These are phyloP conservation scores for Maccullochella peelii DNA, from an alignment of 2,113 vertebrate species.

Conservation along the genomic window DNA sequence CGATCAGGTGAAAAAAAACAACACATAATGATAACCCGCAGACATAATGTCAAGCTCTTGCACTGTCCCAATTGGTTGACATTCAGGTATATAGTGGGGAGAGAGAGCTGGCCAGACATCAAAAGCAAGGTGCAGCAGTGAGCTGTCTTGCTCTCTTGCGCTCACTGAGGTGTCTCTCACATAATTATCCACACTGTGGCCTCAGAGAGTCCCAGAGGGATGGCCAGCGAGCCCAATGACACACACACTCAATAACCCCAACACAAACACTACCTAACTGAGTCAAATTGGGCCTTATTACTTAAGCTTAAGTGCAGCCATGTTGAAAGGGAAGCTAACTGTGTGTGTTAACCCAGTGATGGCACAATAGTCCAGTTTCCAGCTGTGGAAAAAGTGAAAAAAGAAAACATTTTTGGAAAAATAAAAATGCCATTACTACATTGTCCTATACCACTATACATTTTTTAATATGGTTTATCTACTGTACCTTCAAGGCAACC, in stretches of 20 bases:
- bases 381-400: not conserved
- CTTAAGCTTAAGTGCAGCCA: slow-evolving; percentile 56
- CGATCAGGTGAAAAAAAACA: slow-evolving; percentile 87
- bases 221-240: slow-evolving; percentile 44
- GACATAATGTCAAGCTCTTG: slow-evolving; percentile 90
- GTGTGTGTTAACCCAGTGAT: slow-evolving; percentile 21
- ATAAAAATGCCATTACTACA: not conserved
- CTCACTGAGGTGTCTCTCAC: slow-evolving; percentile 77
- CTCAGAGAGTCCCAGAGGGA: slow-evolving; percentile 68
- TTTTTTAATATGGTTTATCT: not conserved
- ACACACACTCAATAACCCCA: slow-evolving; percentile 73
- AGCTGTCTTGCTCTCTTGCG: slow-evolving; percentile 62
- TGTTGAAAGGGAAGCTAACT: slow-evolving; percentile 35
- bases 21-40: slow-evolving; percentile 95
- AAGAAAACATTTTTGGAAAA: not conserved
- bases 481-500: not conserved
- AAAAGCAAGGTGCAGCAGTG: slow-evolving; percentile 77
- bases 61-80: slow-evolving; percentile 87
- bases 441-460: not conserved
- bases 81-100: slow-evolving; percentile 83
- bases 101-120: slow-evolving; percentile 80
- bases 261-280: slow-evolving; percentile 79
- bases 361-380: not conserved
- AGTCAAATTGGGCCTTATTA: slow-evolving; percentile 79
- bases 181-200: slow-evolving; percentile 81